Conservation (phyloP, 1,140 invertebrate species). For the Amyelois transitella region DNA sequence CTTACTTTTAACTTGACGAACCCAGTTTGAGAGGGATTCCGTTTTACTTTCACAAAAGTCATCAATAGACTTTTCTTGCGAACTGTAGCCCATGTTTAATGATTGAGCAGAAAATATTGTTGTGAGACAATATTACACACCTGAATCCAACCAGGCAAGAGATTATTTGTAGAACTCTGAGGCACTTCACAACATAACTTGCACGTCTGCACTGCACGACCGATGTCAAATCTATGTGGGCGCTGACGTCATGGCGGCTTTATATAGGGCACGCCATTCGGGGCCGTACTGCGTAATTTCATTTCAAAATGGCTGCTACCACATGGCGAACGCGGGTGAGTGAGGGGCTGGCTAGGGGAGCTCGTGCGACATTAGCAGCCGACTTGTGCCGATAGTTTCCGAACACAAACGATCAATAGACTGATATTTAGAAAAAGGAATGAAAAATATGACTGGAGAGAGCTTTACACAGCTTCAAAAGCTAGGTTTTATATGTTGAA, state of each 20-base stretch:
- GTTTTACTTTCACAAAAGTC: slow-evolving; percentile 72
- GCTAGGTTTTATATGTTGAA: not conserved
- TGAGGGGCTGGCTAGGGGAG: slow-evolving; percentile 7
- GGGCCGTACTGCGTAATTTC: slow-evolving; percentile 49
- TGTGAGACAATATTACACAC: slow-evolving; percentile 64
- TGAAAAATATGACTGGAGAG: too few species aligned
- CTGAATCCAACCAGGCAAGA: slow-evolving; percentile 65
- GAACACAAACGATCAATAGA: slow-evolving; percentile 14
- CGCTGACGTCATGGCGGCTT: slow-evolving; percentile 47
- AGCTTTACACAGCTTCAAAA: too few species aligned
- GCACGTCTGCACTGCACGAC: slow-evolving; percentile 41
- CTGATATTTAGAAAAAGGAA: too few species aligned
- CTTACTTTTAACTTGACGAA: slow-evolving; percentile 69
- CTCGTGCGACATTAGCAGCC: not conserved
- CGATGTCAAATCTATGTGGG: slow-evolving; percentile 34
- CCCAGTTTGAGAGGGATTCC: slow-evolving; percentile 66
- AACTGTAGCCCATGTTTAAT: slow-evolving; percentile 59
- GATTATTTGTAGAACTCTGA: slow-evolving; percentile 34
- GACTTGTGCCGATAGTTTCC: not conserved
- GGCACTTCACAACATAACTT: slow-evolving; percentile 38
- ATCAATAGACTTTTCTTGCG: slow-evolving; percentile 59
- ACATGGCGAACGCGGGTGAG: slow-evolving; percentile 10
- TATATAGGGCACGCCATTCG: slow-evolving; percentile 45
- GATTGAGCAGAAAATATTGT: slow-evolving; percentile 44
- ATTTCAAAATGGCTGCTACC: slow-evolving; percentile 52